Percentiles rank a stretch among this genome's conserved stretches.
Conservation (phyloP, 2,888 invertebrate genomes). For the Tolmerus cingulatus region DNA sequence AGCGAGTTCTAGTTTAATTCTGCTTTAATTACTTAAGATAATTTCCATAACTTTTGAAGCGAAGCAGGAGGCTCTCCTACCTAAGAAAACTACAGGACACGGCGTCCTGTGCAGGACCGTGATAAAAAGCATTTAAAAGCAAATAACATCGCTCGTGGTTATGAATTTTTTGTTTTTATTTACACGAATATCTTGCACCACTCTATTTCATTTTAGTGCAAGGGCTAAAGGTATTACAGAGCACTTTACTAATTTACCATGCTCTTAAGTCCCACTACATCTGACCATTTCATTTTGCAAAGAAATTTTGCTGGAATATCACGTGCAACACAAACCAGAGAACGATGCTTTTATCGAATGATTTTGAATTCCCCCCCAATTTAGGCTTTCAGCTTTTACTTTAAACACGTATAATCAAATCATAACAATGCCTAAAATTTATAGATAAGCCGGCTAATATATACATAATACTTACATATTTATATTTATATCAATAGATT, state of each 20-base stretch:
- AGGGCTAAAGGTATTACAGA: background rate
- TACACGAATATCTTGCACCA: background rate
- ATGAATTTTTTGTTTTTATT: constrained; percentile 3
- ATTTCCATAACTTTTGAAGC: constrained; percentile 37
- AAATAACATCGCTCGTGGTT: constrained; percentile 26
- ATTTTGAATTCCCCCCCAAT: background rate
- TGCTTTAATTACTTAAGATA: constrained; percentile 42
- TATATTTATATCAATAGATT: too few relatives aligned
- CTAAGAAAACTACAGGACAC: background rate
- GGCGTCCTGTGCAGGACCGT: background rate
- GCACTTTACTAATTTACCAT: background rate
- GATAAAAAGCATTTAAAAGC: constrained; percentile 26
- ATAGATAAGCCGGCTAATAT: too few relatives aligned
- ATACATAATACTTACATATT: too few relatives aligned
- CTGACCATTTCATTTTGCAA: background rate
- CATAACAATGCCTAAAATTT: too few relatives aligned
- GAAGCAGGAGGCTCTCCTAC: background rate
- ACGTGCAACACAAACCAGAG: too few relatives aligned
- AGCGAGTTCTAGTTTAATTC: constrained; percentile 37
- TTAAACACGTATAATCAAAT: too few relatives aligned
- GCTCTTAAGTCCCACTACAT: background rate
- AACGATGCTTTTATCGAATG: background rate
- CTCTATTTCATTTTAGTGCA: background rate
- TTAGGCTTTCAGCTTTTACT: background rate
- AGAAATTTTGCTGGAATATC: background rate